Percentiles rank a stretch among this genome's conserved stretches.
Conservation (phyloP, 2,888 invertebrate genomes). For the Rhorus exstirpatorius region DNA sequence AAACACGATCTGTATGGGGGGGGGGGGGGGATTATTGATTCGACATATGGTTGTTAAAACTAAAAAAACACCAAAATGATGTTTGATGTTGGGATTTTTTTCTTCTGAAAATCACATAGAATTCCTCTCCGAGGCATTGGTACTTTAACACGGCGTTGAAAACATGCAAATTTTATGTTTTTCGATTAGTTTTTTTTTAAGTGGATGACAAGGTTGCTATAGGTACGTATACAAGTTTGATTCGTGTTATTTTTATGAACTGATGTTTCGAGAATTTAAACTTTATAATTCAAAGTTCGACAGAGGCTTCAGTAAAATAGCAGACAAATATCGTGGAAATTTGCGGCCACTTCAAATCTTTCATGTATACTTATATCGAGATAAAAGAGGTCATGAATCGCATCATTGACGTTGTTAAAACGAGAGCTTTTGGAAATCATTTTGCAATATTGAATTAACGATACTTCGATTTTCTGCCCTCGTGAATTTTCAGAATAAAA, state of each 20-base stretch:
- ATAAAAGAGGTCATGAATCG: not conserved
- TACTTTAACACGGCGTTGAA: too few relatives aligned
- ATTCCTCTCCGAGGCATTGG: too few relatives aligned
- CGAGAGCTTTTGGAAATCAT: not conserved
- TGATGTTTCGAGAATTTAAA: too few relatives aligned
- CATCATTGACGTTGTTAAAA: not conserved
- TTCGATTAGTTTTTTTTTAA: too few relatives aligned
- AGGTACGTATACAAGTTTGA: too few relatives aligned
- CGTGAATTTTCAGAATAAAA: constrained; percentile 1
- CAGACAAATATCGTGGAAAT: not conserved
- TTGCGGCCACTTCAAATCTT: not conserved
- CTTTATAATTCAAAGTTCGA: too few relatives aligned
- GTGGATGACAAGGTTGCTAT: too few relatives aligned
- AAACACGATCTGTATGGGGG: not conserved
- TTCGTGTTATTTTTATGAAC: too few relatives aligned
- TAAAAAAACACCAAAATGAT: not conserved
- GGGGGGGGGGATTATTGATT: not conserved
- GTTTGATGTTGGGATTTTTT: too few relatives aligned
- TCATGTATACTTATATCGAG: not conserved
- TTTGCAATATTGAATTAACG: not conserved
- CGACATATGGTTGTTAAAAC: not conserved
- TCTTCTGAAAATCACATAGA: too few relatives aligned
- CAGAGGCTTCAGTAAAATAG: too few relatives aligned
- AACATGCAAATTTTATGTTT: too few relatives aligned
- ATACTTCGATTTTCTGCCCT: not conserved